Conservation (phyloP, 2,888 invertebrate species). For the Lampropteryx suffumata region DNA sequence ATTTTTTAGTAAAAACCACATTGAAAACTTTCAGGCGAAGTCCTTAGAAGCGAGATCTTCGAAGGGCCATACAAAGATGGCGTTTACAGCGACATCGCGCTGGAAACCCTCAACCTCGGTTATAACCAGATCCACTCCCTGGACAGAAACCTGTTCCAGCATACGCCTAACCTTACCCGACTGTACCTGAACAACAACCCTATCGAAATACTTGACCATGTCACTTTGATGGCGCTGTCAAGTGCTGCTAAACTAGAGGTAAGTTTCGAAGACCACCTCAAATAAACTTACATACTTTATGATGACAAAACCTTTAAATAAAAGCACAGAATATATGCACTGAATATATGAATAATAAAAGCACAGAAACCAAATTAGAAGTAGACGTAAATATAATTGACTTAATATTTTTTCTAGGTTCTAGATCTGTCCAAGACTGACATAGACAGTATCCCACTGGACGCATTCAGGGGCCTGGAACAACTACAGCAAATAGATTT, state of each 20-base stretch:
- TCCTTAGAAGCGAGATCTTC: conserved; percentile 85
- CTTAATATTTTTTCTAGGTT: conserved; percentile 56
- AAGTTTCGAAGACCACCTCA: conserved; percentile 31
- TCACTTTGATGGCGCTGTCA: conserved; percentile 82
- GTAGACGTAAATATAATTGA: conserved; percentile 1
- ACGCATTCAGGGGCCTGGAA: conserved; percentile 74
- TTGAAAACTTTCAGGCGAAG: conserved; percentile 75
- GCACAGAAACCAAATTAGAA: neutral
- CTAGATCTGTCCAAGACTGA: conserved; percentile 84
- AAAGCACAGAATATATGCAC: too few species aligned
- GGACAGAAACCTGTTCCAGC: conserved; percentile 84
- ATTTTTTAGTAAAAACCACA: too few species aligned
- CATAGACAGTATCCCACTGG: conserved; percentile 79
- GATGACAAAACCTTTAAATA: too few species aligned
- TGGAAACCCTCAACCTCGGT: conserved; percentile 84
- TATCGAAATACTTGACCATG: conserved; percentile 83
- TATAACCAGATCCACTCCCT: conserved; percentile 85
- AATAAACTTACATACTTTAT: too few species aligned
- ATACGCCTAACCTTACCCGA: conserved; percentile 83
- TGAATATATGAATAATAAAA: too few species aligned
- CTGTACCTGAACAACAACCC: conserved; percentile 85
- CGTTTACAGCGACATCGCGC: conserved; percentile 80
- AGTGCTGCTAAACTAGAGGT: conserved; percentile 82
- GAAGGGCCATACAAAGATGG: conserved; percentile 84
- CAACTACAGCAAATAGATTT: conserved; percentile 82